Conservation (phyloP, 2,113 vertebrate species). For the Limanda limanda region DNA sequence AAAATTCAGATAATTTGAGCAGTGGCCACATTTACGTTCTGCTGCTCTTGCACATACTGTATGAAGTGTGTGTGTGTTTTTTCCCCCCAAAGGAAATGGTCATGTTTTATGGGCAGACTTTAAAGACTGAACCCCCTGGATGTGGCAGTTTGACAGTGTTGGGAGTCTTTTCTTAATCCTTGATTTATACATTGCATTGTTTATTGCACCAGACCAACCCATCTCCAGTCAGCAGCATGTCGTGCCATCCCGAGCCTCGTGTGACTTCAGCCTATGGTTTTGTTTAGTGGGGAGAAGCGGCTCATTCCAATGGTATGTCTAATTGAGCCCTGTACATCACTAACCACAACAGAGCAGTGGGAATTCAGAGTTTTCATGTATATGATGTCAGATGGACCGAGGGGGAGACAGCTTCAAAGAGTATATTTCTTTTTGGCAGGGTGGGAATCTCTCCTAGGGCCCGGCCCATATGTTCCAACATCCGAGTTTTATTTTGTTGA, state of each 20-base stretch:
- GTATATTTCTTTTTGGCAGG: neutral
- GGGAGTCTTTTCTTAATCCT: conserved; percentile 4
- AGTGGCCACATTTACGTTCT: neutral
- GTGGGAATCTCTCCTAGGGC: conserved; percentile 16
- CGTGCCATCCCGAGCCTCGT: conserved; percentile 5
- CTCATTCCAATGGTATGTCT: conserved; percentile 50
- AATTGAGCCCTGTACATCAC: conserved; percentile 45
- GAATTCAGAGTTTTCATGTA: conserved; percentile 24
- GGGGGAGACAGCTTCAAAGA: conserved; percentile 43
- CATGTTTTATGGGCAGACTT: conserved; percentile 18
- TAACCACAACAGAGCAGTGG: conserved; percentile 47
- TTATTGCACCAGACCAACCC: conserved; percentile 13
- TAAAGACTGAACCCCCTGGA: conserved; percentile 3
- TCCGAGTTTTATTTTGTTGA: conserved; percentile 33
- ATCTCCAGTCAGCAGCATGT: conserved; percentile 5
- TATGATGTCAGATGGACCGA: conserved; percentile 37
- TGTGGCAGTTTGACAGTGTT: neutral
- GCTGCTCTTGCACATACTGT: neutral
- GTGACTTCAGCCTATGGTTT: conserved; percentile 43
- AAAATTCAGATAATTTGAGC: conserved; percentile 2
- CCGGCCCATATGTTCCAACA: conserved; percentile 40
- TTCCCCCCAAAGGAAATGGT: neutral
- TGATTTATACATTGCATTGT: conserved; percentile 17
- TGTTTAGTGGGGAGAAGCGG: conserved; percentile 29
- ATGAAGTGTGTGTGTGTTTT: neutral